Evolutionary conservation across 2,113 vertebrate species (phyloP).

Genomic region (Callipepla californica): DNA sequence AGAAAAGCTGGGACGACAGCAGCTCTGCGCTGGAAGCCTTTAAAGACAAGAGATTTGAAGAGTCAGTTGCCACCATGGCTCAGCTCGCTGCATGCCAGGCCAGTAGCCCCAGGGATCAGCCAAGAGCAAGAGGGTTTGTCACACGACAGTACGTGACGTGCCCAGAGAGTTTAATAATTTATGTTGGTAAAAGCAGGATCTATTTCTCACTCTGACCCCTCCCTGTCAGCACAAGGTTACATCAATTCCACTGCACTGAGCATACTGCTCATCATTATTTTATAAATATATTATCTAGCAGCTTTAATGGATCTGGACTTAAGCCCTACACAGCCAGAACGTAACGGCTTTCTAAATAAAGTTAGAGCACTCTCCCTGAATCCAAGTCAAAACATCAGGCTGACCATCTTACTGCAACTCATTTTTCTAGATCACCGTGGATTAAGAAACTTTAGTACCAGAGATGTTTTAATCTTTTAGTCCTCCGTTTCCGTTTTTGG

Average conservation of each 20-base stretch:
- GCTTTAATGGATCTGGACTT: not conserved
- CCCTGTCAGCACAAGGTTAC: conserved; percentile 8
- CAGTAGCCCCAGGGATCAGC: not conserved
- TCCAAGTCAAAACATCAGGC: not conserved
- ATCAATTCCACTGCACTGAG: conserved; percentile 1
- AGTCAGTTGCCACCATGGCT: not conserved
- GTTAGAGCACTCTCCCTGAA: not conserved
- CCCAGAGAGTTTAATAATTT: conserved; percentile 44
- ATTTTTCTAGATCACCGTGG: not conserved
- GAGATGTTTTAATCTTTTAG: not conserved
- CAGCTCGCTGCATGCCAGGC: not conserved
- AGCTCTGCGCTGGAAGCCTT: not conserved
- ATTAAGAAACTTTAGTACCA: not conserved
- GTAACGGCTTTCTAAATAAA: not conserved
- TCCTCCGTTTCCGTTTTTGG: not conserved
- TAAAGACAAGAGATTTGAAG: not conserved
- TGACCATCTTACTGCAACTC: not conserved
- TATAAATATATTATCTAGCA: not conserved
- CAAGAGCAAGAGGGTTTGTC: not conserved
- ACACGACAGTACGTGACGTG: not conserved
- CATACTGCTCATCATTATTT: not conserved
- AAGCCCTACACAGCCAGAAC: not conserved
- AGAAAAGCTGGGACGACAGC: not conserved
- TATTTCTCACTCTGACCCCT: not conserved
- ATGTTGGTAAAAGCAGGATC: conserved; percentile 43